These are phyloP conservation scores for Dryadula phaetusa DNA, from an alignment of 2,888 invertebrate species.

Conservation along the genomic window DNA sequence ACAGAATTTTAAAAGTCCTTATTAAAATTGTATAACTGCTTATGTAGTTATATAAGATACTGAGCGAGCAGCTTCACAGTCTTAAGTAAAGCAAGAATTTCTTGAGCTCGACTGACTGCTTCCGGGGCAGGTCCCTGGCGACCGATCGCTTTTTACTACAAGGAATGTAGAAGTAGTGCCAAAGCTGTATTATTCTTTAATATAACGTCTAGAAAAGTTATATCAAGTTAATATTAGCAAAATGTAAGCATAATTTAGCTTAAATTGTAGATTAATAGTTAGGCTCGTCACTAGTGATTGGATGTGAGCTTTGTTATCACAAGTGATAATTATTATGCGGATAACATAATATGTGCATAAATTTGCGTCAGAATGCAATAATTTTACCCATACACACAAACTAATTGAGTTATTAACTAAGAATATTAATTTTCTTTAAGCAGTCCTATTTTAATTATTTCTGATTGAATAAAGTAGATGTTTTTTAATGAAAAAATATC, in stretches of 20 bases:
- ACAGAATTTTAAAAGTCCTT: neutral
- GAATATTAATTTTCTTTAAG: neutral
- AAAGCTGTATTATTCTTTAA: slow-evolving; percentile 11
- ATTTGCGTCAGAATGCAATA: neutral
- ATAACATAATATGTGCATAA: slow-evolving; percentile 3
- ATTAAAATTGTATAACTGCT: slow-evolving; percentile 18
- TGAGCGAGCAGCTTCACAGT: slow-evolving; percentile 65
- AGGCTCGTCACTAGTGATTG: neutral
- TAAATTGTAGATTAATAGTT: slow-evolving; percentile 8
- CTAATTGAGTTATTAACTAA: neutral
- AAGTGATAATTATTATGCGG: slow-evolving; percentile 21
- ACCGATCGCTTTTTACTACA: slow-evolving; percentile 36
- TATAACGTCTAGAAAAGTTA: neutral
- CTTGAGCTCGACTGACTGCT: slow-evolving; percentile 69
- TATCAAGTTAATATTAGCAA: neutral
- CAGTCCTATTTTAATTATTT: neutral
- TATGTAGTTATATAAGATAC: slow-evolving; percentile 61
- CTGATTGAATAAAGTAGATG: neutral
- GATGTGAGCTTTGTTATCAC: slow-evolving; percentile 2
- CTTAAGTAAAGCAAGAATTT: slow-evolving; percentile 61
- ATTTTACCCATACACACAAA: neutral
- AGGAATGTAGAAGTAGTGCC: slow-evolving; percentile 19
- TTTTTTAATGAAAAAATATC: no score
- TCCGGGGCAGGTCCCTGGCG: slow-evolving; percentile 63
- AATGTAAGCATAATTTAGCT: neutral